Evolutionary conservation across 2,113 vertebrate species (phyloP), one percentile per base, ranked within the genome.

Genomic region (Lethenteron camtschaticum): DNA sequence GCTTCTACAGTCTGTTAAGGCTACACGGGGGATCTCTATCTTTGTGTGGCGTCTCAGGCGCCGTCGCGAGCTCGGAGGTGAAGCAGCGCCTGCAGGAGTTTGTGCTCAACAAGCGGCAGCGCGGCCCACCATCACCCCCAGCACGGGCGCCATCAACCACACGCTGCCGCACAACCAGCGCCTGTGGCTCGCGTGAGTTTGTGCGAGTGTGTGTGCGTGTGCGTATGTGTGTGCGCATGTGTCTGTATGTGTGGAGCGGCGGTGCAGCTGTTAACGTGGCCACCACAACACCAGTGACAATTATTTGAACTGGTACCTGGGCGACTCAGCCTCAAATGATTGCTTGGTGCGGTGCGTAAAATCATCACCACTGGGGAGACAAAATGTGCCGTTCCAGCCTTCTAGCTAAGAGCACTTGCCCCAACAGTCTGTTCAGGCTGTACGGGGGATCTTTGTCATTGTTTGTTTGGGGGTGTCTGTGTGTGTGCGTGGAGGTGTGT

Each of bases 11-110:
- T 41, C 41, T 41, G 41, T 41, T 41, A 41, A 41, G 41, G 41
- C 6, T 41, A 41, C 6, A 41, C 41, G 41, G 6, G 41, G 41
- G 41, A 41, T 41, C 41, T 41, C 41, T 41, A 41, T 41, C 5
- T 41, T 41, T 41, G 63, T 20, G n/a, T 66, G 16, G 7, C 70
- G 24, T 86, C 80, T 79, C 82, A 95, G 90, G 90, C 80, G 90
- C 90, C 76, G 90, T 95, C 9, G 90, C 90, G 80, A 95, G 90
- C 73, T 90, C 88, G 0, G 88, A 95, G 81, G 90, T 95, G 72
- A 95, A 94, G 76, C 80, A 90, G 76, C 87, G 90, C 77, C 87
- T 95, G 71, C 90, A 95, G 81, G 90, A 95, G 77, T 94, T 95
- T 76, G 85, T 95, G 63, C 80, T 90, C 75, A 94, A 80, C 70